Percentiles rank a stretch among this genome's conserved stretches.
Conservation (phyloP, 1,140 invertebrate species). For the Amphibalanus amphitrite region DNA sequence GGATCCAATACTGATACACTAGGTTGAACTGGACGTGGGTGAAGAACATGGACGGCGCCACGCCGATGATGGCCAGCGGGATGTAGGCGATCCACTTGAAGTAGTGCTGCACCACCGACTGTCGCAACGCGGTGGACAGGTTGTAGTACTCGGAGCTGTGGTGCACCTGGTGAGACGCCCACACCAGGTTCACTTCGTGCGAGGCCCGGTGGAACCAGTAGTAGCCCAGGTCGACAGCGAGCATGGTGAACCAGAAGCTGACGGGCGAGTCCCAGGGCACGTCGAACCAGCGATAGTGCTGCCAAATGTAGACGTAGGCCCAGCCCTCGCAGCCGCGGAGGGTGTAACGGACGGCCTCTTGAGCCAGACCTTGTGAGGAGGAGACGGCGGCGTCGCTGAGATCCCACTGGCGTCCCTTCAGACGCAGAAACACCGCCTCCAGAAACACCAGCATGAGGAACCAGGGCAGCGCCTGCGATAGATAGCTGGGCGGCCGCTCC, state of each 20-base stretch:
- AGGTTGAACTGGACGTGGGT: conserved; percentile 47
- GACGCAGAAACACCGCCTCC: no score
- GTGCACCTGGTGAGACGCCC: conserved; percentile 88
- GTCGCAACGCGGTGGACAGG: conserved; percentile 63
- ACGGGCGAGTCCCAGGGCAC: background rate
- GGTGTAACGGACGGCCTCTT: no score
- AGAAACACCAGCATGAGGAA: no score
- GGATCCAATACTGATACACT: conserved; percentile 67
- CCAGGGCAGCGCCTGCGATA: no score
- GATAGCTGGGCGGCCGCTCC: no score
- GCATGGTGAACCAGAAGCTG: conserved; percentile 29
- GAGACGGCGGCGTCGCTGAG: no score
- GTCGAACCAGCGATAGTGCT: background rate
- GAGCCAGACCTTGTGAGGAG: no score
- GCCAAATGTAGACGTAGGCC: no score
- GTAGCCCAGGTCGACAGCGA: conserved; percentile 69
- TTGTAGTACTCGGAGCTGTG: conserved; percentile 92
- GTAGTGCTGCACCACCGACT: conserved; percentile 48
- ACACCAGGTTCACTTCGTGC: conserved; percentile 67
- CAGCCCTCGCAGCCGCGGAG: no score
- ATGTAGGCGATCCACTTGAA: conserved; percentile 59
- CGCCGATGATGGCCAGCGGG: conserved; percentile 56
- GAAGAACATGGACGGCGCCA: no score
- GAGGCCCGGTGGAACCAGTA: conserved; percentile 79
- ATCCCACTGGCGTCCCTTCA: no score